A percentile compares a stretch with the other conserved stretches of the same genome.
Conservation (phyloP, 2,113 vertebrate genomes). For the Gallinago paraguaiae region DNA sequence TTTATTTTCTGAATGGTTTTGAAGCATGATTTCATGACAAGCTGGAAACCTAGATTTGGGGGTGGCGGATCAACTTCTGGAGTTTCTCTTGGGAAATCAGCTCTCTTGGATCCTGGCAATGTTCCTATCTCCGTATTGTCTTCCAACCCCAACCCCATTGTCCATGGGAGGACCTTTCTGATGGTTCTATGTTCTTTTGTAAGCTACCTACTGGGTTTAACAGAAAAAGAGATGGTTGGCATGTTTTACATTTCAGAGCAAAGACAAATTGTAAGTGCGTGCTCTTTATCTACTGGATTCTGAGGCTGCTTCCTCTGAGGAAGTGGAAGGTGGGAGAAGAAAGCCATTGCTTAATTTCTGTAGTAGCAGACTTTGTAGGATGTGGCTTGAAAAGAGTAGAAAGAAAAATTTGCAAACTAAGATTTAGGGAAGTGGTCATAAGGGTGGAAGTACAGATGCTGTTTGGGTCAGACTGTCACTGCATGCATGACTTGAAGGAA, state of each 20-base stretch:
- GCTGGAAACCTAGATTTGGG: neutral
- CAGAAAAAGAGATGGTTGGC: neutral
- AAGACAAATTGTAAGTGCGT: neutral
- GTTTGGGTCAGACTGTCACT: neutral
- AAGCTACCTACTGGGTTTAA: neutral
- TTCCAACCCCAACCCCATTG: neutral
- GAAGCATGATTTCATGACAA: neutral
- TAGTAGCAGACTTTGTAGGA: neutral
- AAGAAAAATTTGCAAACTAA: neutral
- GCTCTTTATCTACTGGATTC: neutral
- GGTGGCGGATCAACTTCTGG: accelerated
- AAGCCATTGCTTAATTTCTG: neutral
- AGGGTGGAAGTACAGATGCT: neutral
- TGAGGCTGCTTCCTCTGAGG: neutral
- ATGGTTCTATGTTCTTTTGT: neutral
- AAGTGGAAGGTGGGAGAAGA: neutral
- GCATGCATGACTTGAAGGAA: neutral
- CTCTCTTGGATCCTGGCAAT: neutral
- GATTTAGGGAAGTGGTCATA: neutral
- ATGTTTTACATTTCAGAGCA: neutral
- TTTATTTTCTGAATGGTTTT: neutral
- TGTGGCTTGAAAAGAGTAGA: neutral
- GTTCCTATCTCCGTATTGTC: neutral
- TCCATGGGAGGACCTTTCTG: neutral
- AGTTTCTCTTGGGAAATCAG: neutral